Evolutionary conservation across 2,888 invertebrate genomes (phyloP).

Genomic region (Itoplectis maculator): DNA sequence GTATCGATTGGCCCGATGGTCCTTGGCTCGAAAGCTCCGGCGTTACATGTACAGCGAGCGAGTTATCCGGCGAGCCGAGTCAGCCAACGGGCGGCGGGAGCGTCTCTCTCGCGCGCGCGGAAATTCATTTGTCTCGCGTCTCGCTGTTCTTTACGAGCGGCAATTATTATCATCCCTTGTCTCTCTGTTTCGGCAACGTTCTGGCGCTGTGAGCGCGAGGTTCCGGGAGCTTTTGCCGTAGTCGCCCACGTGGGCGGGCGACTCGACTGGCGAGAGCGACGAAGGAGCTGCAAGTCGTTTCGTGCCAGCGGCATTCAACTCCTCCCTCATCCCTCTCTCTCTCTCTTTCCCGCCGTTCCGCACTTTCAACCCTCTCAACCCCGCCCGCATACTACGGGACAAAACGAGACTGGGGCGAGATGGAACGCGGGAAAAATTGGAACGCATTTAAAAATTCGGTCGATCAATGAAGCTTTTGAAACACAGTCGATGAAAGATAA

Average conservation of each 20-base stretch:
- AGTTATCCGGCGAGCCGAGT: conserved; percentile 4
- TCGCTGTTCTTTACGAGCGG: conserved; percentile 59
- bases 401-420: background rate
- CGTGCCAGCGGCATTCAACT: conserved; percentile 45
- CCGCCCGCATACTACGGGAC: background rate
- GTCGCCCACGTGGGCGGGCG: background rate
- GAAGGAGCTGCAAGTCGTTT: conserved; percentile 53
- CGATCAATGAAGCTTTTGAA: no score
- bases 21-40: conserved; percentile 16
- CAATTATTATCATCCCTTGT: conserved; percentile 68
- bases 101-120: background rate
- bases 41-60: background rate
- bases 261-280: conserved; percentile 30
- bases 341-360: conserved; percentile 1
- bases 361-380: conserved; percentile 48
- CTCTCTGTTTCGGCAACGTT: conserved; percentile 32
- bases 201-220: background rate
- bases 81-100: conserved; percentile 5
- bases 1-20: conserved; percentile 44
- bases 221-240: background rate
- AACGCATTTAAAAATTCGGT: no score
- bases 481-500: no score
- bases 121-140: conserved; percentile 66
- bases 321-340: conserved; percentile 2
- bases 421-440: no score